Evolutionary conservation across 2,113 vertebrate genomes (phyloP).

Genomic region (Notarius lentiginosus): DNA sequence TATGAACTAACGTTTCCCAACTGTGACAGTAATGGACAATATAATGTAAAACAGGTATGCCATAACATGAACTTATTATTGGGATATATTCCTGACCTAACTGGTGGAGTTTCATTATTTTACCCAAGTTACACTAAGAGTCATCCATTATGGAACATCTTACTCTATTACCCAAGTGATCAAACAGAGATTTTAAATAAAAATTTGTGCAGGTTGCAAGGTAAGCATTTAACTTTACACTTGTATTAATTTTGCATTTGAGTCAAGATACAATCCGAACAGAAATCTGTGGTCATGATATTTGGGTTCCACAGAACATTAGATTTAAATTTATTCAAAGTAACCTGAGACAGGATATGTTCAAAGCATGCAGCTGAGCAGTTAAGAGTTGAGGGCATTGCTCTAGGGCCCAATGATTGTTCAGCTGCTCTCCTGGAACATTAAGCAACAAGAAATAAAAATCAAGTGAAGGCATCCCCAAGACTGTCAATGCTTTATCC

Average conservation of each 20-base stretch:
- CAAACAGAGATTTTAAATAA: neutral
- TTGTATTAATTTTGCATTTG: neutral
- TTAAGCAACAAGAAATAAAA: conserved; percentile 8
- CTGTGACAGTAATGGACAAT: conserved; percentile 90
- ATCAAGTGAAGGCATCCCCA: neutral
- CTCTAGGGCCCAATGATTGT: neutral
- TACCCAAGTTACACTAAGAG: neutral
- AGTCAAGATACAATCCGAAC: neutral
- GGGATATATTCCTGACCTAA: neutral
- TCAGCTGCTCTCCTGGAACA: neutral
- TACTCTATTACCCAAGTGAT: neutral
- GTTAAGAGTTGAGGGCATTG: neutral
- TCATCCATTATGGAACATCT: neutral
- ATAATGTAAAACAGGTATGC: conserved; percentile 92
- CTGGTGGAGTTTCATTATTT: neutral
- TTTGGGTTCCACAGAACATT: neutral
- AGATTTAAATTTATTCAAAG: neutral
- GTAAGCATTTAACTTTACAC: neutral
- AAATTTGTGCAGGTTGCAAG: neutral
- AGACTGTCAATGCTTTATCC: neutral
- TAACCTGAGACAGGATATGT: neutral
- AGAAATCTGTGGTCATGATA: neutral
- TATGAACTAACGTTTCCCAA: conserved; percentile 93
- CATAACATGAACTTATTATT: neutral
- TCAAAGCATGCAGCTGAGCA: neutral